Percentiles rank a stretch among this genome's conserved stretches.
These are phyloP conservation scores for Bradypodion pumilum DNA, from an alignment of 2,797 vertebrate species.

Conservation along the genomic window DNA sequence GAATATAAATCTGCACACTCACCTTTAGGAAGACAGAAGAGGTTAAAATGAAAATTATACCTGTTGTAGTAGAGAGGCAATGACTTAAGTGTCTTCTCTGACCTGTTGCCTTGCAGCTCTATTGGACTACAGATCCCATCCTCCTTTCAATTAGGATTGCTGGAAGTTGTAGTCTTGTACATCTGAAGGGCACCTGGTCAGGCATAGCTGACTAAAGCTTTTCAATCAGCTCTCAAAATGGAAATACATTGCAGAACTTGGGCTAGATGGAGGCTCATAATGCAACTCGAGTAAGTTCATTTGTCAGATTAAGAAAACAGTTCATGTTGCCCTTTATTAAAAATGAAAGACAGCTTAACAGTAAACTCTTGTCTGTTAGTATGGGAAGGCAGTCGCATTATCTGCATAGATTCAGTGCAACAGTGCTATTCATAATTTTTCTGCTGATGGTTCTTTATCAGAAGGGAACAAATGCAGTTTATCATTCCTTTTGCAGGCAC, in stretches of 20 bases:
- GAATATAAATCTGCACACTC: not conserved
- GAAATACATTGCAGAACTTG: not conserved
- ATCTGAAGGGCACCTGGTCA: too few species aligned
- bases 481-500: not conserved
- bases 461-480: constrained; percentile 4
- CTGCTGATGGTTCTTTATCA: not conserved
- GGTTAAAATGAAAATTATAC: not conserved
- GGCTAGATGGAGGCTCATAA: not conserved
- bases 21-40: not conserved
- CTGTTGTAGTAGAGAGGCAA: not conserved
- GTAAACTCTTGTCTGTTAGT: not conserved
- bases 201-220: too few species aligned
- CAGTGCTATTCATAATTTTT: constrained; percentile 25
- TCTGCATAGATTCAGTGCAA: not conserved
- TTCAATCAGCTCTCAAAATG: not conserved
- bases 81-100: not conserved
- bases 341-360: not conserved
- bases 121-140: not conserved
- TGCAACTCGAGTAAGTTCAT: not conserved
- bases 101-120: not conserved
- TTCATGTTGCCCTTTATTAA: not conserved
- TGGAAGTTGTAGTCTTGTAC: too few species aligned
- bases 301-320: not conserved
- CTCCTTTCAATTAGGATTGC: too few species aligned
- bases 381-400: not conserved